Base-by-base conservation (phyloP, 2,888 invertebrate species). In the Drosophila niveifrons region DNA sequence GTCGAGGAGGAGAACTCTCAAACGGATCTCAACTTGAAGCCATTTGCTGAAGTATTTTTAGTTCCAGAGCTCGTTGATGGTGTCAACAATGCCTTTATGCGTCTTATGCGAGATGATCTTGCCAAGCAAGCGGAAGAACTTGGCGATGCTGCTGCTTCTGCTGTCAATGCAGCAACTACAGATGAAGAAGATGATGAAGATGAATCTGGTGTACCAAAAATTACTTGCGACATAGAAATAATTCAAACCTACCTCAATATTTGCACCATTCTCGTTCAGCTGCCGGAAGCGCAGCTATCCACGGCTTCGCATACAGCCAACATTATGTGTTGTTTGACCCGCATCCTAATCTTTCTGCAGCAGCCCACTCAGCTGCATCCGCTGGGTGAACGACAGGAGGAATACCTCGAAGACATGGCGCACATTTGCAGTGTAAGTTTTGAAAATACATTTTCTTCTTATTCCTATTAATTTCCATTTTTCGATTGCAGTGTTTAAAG, bases 231-330 rank as follows among this genome's bases (percentile, higher is more conserved):
- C 47, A 81, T 89, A 41, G 91, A 92, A 70, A 90, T 90, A n/a
- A 92, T 92, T 80, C 91, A 90, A 61, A 89, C 91, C 50, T 93
- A 92, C 72, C 80, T 93, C 56, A 92, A 93, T 66, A 91, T 92
- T 41, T 91, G 91, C 66, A 90, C 91, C 6, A 92, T 92, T 43
- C 75, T 93, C 17, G 90, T 91, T 10, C 92, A 92, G 56, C 90
- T 92, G 66, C 91, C 90, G 11, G 85, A 90, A 34, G 91, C 92
- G 2, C 82, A 80, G 53, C 66, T 72, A 13, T 89, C 82, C n/a
- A 91, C 90, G 71, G 77, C 82, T 18, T 64, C 72, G 4, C 85
- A 80, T 57, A 76, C 89, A 11, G 50, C 75, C 9, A 89, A 86
- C 43, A 80, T 91, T 36, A 82, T 91, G 61, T 81, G 78, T 23